These are phyloP conservation scores for Biston betularia DNA, from an alignment of 2,888 invertebrate species.

Conservation along the genomic window DNA sequence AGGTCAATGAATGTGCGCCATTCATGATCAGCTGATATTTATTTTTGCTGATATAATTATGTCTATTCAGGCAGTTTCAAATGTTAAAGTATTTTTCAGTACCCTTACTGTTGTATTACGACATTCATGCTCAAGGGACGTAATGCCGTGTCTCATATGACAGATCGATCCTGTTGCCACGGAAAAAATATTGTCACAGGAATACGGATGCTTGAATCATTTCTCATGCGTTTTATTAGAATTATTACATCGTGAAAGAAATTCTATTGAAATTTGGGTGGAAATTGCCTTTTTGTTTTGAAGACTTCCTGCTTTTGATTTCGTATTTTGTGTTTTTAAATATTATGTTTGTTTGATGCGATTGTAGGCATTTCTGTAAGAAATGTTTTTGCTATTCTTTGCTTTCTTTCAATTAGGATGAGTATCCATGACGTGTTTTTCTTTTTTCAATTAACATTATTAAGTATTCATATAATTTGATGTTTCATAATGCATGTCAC, in stretches of 20 bases:
- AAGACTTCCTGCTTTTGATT: conserved; percentile 27
- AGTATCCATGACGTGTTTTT: neutral
- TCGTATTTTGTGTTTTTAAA: conserved; percentile 4
- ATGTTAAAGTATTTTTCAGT: neutral
- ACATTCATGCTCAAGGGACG: conserved; percentile 57
- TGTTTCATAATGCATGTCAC: too few species aligned
- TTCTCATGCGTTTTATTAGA: conserved; percentile 49
- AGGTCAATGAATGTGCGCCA: too few species aligned
- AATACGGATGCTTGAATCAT: conserved; percentile 47
- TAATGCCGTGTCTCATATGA: conserved; percentile 67
- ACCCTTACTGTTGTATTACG: conserved; percentile 15
- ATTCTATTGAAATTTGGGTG: conserved; percentile 43
- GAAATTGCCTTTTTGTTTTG: conserved; percentile 41
- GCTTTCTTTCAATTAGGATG: too few species aligned
- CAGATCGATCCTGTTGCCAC: conserved; percentile 69
- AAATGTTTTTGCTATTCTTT: too few species aligned
- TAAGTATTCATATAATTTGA: too few species aligned
- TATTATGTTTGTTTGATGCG: too few species aligned
- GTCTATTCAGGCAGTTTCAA: too few species aligned
- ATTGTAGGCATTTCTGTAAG: conserved; percentile 3
- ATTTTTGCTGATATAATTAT: too few species aligned
- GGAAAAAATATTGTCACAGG: conserved; percentile 58
- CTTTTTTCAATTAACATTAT: too few species aligned
- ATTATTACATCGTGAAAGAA: conserved; percentile 46
- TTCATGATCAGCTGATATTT: too few species aligned